phyloP scores from a whole-genome alignment of 2,888 invertebrate genomes.

The Lasioglossum figueresi region DNA sequence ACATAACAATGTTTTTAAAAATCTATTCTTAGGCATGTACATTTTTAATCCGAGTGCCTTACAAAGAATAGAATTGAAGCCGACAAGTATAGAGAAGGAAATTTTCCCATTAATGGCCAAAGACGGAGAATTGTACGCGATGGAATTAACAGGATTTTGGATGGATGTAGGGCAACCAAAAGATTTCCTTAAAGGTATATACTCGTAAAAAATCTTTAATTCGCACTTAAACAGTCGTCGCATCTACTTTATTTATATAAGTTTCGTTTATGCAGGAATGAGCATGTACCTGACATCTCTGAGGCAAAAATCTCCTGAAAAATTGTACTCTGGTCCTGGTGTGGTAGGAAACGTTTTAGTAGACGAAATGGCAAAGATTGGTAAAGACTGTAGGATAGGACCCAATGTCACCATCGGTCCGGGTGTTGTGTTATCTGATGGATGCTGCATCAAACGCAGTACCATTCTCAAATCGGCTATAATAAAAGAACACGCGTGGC shows the following conservation, averaged over 20 bases:
- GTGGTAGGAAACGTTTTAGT: slow-evolving; percentile 97
- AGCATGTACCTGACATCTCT: slow-evolving; percentile 95
- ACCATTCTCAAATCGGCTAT: slow-evolving; percentile 94
- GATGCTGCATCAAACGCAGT: slow-evolving; percentile 97
- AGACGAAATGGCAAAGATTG: slow-evolving; percentile 96
- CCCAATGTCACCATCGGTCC: slow-evolving; percentile 99
- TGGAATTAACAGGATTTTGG: slow-evolving; percentile 98
- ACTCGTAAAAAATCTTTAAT: not conserved
- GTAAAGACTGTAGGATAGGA: slow-evolving; percentile 97
- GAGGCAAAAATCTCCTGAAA: slow-evolving; percentile 90
- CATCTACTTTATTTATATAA: not conserved
- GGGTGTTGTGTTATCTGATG: slow-evolving; percentile 95
- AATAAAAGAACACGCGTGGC: slow-evolving; percentile 97
- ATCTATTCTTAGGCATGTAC: slow-evolving; percentile 89
- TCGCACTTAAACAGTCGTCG: not conserved
- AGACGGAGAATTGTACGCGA: slow-evolving; percentile 94
- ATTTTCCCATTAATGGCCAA: slow-evolving; percentile 97
- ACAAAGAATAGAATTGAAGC: slow-evolving; percentile 94
- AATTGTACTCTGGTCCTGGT: slow-evolving; percentile 89
- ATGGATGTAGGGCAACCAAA: slow-evolving; percentile 99
- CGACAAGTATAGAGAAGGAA: slow-evolving; percentile 99
- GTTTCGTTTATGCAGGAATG: slow-evolving; percentile 89
- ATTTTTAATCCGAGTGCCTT: slow-evolving; percentile 97
- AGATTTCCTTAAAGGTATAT: slow-evolving; percentile 94
- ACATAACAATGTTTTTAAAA: not conserved